Base-by-base conservation (phyloP, 2,113 vertebrate species). In the Gobiocypris rarus region DNA sequence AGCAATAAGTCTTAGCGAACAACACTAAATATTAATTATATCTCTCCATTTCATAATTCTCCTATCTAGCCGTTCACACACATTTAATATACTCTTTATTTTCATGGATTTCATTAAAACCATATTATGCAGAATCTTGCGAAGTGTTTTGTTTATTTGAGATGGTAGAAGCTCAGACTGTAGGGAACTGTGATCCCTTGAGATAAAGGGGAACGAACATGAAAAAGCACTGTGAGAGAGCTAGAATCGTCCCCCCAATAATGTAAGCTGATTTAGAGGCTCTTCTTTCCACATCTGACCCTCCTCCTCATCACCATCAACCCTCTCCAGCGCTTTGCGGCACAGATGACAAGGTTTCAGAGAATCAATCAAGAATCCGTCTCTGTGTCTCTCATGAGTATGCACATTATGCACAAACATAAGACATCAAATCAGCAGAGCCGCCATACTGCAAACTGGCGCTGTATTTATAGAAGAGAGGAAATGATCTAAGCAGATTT, bases 391-490 rank as follows among this genome's bases (percentile, higher is more conserved):
- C n/a, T 69, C 59, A 22, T 9, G 43, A 67, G 43, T 19, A 50
- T 45, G 45, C 63, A 82, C 31, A 81, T 45, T 34, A 84, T 61
- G 43, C 58, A 61, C 63, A 70, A 58, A 81, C n/a, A 54, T 34
- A 78, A 38, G 75, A 56, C 50, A 77, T 59, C 14, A 34, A 81
- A 58, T 34, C 19, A 75, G 34, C 69, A 34, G 50, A 78, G 38
- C 45, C 70, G 67, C 45, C 63, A 50, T 48, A 84, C 19, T 71
- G 83, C 61, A 87, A 87, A 75, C 52, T 28, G 71, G 54, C 65
- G 41, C 71, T 84, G 52, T 81, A 84, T 87, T 84, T 87, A 75
- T 71, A 34, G 52, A 77, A 22, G 41, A 61, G 50, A 83, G 70
- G 38, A 75, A 75, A 75, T 56, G 5, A 28, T 34, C 24, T 28